A percentile compares a stretch with the other conserved stretches of the same genome.
Evolutionary conservation across 2,888 invertebrate species (phyloP).

Genomic region (Nymphalis c-album): DNA sequence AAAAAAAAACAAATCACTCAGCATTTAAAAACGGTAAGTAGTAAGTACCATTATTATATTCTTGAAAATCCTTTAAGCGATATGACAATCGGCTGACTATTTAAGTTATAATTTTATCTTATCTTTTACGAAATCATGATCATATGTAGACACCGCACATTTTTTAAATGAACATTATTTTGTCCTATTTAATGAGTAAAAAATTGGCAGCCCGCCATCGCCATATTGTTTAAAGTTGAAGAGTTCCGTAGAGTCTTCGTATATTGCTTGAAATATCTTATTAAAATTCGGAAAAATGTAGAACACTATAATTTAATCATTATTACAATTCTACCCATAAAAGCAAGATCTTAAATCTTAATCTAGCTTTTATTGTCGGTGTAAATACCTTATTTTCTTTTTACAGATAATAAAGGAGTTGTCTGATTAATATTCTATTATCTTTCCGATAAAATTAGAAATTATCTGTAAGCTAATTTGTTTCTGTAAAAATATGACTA

Average conservation of each 20-base stretch:
- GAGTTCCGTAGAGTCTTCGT: background rate
- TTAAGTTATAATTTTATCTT: no score
- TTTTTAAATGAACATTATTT: slow-evolving; percentile 16
- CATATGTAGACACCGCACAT: slow-evolving; percentile 1
- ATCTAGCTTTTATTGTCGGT: slow-evolving; percentile 1
- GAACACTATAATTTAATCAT: background rate
- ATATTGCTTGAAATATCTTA: background rate
- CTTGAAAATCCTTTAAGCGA: no score
- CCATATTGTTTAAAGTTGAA: slow-evolving; percentile 16
- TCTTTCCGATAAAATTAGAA: background rate
- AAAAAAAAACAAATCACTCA: background rate
- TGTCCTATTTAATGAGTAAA: background rate
- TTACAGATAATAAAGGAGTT: background rate
- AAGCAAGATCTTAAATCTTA: background rate
- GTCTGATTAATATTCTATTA: background rate
- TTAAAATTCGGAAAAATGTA: background rate
- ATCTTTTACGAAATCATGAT: background rate
- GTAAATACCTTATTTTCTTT: background rate
- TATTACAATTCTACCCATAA: background rate
- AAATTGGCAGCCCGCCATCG: slow-evolving; percentile 19
- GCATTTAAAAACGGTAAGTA: background rate
- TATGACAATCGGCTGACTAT: no score
- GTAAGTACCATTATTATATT: no score
- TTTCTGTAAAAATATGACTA: slow-evolving; percentile 14
- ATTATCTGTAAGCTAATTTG: slow-evolving; percentile 4